Evolutionary conservation across 1,140 invertebrate species (phyloP).

Genomic region (Leptinotarsa lineolata): DNA sequence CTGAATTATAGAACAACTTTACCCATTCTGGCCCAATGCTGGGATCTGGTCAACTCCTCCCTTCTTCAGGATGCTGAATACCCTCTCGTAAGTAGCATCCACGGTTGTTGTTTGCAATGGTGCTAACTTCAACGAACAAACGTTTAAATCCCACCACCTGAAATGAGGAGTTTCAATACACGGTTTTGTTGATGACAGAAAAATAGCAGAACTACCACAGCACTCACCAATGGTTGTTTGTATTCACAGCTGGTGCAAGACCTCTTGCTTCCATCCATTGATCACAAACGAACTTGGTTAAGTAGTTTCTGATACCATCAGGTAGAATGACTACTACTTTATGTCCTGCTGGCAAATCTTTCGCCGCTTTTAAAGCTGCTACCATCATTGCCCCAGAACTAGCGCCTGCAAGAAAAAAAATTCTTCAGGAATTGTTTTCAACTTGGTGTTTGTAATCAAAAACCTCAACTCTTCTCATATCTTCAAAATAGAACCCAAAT

Average conservation of each 20-base stretch:
- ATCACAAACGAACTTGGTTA: slow-evolving; percentile 96
- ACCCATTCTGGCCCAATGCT: slow-evolving; percentile 68
- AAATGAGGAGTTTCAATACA: slow-evolving; percentile 25
- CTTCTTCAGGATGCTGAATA: slow-evolving; percentile 70
- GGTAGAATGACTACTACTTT: slow-evolving; percentile 89
- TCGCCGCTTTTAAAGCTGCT: slow-evolving; percentile 79
- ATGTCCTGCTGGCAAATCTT: slow-evolving; percentile 71
- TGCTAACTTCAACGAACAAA: slow-evolving; percentile 66
- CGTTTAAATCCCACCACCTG: slow-evolving; percentile 76
- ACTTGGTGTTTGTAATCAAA: too few relatives aligned
- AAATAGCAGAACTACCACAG: too few relatives aligned
- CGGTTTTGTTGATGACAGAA: too few relatives aligned
- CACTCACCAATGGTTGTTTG: slow-evolving; percentile 62
- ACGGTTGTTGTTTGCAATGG: slow-evolving; percentile 64
- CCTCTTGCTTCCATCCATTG: slow-evolving; percentile 91
- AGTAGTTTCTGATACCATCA: slow-evolving; percentile 96
- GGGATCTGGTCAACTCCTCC: slow-evolving; percentile 73
- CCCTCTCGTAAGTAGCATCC: slow-evolving; percentile 66
- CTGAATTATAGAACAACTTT: slow-evolving; percentile 40
- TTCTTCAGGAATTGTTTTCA: too few relatives aligned
- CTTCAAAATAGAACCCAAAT: too few relatives aligned
- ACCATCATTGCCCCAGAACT: slow-evolving; percentile 88
- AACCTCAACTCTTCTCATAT: too few relatives aligned
- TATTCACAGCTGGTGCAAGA: slow-evolving; percentile 60
- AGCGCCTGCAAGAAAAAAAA: slow-evolving; percentile 64